phyloP scores from a whole-genome alignment of 2,888 invertebrate genomes.

The Dinocampus coccinellae region DNA sequence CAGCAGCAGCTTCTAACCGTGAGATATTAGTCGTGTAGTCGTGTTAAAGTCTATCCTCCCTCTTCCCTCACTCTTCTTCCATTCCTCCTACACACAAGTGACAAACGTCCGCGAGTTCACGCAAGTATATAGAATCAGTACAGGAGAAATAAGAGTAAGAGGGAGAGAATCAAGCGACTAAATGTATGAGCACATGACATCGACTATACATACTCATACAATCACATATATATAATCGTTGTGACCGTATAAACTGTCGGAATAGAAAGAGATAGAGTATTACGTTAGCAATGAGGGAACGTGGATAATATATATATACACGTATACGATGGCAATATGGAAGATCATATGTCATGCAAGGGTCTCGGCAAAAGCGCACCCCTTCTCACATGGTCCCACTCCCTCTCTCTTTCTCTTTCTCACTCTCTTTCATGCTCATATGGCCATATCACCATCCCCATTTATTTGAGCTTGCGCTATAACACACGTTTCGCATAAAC shows the following conservation, averaged over 20 bases:
- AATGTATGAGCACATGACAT: conserved; percentile 13
- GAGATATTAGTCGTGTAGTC: conserved; percentile 65
- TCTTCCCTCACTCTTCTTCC: no score
- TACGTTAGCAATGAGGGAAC: not conserved
- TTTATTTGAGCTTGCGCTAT: conserved; percentile 30
- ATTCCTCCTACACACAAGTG: conserved; percentile 55
- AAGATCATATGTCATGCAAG: conserved; percentile 69
- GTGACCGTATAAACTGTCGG: conserved; percentile 1
- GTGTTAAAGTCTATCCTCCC: no score
- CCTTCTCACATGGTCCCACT: not conserved
- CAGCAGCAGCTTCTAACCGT: conserved; percentile 63
- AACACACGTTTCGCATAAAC: conserved; percentile 44
- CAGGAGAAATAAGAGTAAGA: not conserved
- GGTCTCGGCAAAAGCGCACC: conserved; percentile 49
- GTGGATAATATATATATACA: conserved; percentile 12
- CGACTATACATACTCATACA: conserved; percentile 14
- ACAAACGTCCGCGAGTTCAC: conserved; percentile 54
- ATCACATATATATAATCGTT: not conserved
- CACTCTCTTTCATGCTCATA: no score
- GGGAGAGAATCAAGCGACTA: not conserved
- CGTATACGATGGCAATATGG: conserved; percentile 63
- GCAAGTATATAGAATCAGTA: not conserved
- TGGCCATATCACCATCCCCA: conserved; percentile 34
- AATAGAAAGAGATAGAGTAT: conserved; percentile 2
- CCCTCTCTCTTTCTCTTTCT: conserved; percentile 40